These are phyloP conservation scores for Falco cherrug DNA, from an alignment of 2,797 vertebrate species.

Conservation along the genomic window DNA sequence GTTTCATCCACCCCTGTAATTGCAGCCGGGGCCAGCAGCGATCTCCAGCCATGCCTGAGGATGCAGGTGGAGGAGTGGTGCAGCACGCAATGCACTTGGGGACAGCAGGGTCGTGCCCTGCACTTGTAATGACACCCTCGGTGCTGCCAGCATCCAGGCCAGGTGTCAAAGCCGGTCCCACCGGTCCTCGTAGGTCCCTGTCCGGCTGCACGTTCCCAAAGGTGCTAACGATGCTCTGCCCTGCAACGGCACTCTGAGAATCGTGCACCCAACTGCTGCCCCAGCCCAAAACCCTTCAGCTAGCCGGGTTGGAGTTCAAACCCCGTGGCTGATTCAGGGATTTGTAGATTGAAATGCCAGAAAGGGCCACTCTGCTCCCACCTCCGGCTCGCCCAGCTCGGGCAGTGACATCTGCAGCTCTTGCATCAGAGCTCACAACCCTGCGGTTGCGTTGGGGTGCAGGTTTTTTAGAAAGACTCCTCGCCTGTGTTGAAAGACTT, in stretches of 20 bases:
- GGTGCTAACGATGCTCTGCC: background rate
- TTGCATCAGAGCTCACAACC: background rate
- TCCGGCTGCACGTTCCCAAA: background rate
- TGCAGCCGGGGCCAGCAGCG: rapidly evolving
- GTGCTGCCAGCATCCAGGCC: background rate
- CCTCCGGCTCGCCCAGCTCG: background rate
- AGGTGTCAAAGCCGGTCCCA: background rate
- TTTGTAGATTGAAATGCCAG: rapidly evolving
- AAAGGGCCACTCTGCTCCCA: background rate
- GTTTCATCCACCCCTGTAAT: background rate
- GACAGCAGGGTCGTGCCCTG: background rate
- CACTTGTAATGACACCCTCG: background rate
- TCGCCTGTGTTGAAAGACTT: background rate
- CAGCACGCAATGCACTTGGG: background rate
- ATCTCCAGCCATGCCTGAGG: background rate
- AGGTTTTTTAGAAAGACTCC: background rate
- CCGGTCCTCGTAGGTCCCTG: rapidly evolving
- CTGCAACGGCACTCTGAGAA: rapidly evolving
- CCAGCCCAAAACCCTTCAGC: rapidly evolving
- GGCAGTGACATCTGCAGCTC: background rate
- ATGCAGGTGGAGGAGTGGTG: background rate
- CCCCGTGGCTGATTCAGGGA: rapidly evolving
- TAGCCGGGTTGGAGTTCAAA: background rate
- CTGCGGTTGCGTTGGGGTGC: background rate
- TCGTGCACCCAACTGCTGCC: rapidly evolving